These are phyloP conservation scores for Benthosema pterotum DNA, from an alignment of 2,797 vertebrate genomes.

Conservation along the genomic window DNA sequence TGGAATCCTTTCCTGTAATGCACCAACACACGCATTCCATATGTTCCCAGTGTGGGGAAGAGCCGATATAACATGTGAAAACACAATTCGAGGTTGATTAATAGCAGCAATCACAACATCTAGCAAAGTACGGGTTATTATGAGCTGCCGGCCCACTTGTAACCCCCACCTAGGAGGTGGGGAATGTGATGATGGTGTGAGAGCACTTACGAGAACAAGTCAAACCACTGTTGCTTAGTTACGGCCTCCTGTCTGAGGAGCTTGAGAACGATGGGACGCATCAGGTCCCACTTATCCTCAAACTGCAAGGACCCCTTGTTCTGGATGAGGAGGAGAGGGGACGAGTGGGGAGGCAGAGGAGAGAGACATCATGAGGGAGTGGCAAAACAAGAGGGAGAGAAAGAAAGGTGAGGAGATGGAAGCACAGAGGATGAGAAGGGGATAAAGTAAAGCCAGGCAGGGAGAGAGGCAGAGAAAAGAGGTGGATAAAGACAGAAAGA, in stretches of 20 bases:
- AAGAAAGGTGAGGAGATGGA: slow-evolving; percentile 6
- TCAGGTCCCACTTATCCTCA: slow-evolving; percentile 93
- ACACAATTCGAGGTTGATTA: too few relatives aligned
- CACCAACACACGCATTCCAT: too few relatives aligned
- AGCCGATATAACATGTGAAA: too few relatives aligned
- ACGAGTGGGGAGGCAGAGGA: background rate
- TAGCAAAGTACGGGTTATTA: too few relatives aligned
- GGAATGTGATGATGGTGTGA: background rate
- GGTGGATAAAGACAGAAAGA: background rate
- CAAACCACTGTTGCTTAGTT: slow-evolving; percentile 92
- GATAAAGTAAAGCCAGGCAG: background rate
- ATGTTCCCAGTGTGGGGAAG: too few relatives aligned
- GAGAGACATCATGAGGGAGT: background rate
- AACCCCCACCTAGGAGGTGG: too few relatives aligned
- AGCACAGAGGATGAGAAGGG: slow-evolving; percentile 13
- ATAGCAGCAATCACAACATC: too few relatives aligned
- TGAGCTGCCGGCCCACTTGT: too few relatives aligned
- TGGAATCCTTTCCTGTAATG: too few relatives aligned
- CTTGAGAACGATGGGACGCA: slow-evolving; percentile 90
- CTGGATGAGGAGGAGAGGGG: slow-evolving; percentile 52
- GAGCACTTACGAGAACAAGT: slow-evolving; percentile 89
- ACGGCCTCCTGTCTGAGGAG: slow-evolving; percentile 91
- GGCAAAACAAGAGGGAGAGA: background rate
- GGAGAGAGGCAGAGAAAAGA: background rate
- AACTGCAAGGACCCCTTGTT: slow-evolving; percentile 93